Base-by-base conservation (phyloP, 2,113 vertebrate genomes). In the Zosterops pallidus region DNA sequence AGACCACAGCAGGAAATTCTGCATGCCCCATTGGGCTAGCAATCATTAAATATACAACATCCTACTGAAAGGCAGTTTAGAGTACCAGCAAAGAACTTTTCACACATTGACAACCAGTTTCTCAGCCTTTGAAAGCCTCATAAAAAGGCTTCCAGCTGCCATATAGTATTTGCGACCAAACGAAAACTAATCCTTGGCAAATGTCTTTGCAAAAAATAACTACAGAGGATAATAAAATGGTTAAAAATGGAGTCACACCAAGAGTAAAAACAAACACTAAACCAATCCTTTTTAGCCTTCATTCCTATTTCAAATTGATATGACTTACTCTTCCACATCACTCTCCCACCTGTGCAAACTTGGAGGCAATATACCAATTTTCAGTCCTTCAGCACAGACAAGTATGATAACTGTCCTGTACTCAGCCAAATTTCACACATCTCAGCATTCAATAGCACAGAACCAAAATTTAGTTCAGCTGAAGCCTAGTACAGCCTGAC, bases 1-100 rank as follows among this genome's bases (percentile, higher is more conserved):
- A 86, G 96, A 95, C 94, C 88, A 39, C 94, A 95, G 97, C 89
- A 76, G 55, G 97, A 89, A 92, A 91, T 95, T 88, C 92, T 93
- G 86, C 93, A 96, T 64, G 72, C 95, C 96, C 96, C 97, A 94
- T 89, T 95, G 97, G 96, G 85, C 80, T 55, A 96, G 94, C 95
- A 94, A 67, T 95, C 82, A 35, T 93, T 94, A 96, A 95, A 97
- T 96, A 95, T 59, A 95, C 92, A 95, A 90, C 71, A 79, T 76
- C 86, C 95, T 97, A 97, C 97, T 93, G 95, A 96, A 97, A 97
- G 81, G 86, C 69, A 84, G 86, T 88, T 91, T 80, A 76, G 33
- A 74, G 78, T 82, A 96, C 83, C 56, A 81, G 94, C 42, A 88
- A 91, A 96, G 67, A 94, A 56, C 81, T 92, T 97, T 95, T 90